phyloP scores from a whole-genome alignment of 1,140 invertebrate genomes.

The Drosophila suzukii region DNA sequence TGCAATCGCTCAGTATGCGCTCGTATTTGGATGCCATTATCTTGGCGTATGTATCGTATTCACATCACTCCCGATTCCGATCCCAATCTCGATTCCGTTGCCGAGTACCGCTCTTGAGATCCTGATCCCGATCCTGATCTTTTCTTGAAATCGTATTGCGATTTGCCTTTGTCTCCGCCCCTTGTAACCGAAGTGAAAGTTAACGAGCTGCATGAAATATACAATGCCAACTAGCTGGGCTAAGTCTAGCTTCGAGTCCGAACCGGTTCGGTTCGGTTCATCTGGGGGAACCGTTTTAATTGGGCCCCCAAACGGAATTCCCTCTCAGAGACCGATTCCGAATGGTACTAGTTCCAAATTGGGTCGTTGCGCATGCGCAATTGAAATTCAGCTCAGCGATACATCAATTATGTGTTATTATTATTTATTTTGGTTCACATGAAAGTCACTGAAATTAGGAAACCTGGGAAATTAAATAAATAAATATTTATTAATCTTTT shows the following conservation, averaged over 20 bases:
- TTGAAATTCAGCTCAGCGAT: not conserved
- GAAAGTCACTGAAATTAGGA: not conserved
- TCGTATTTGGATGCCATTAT: constrained; percentile 87
- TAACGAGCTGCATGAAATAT: constrained; percentile 57
- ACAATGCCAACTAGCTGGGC: constrained; percentile 51
- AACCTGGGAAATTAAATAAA: not conserved
- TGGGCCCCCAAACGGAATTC: constrained; percentile 12
- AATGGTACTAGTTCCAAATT: constrained; percentile 27
- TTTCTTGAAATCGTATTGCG: constrained; percentile 3
- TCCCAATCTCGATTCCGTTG: not conserved
- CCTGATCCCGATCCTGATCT: too few relatives aligned
- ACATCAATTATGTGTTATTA: not conserved
- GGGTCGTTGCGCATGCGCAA: constrained; percentile 12
- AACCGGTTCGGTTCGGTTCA: constrained; percentile 24
- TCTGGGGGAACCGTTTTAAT: constrained; percentile 19
- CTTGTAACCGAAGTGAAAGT: constrained; percentile 69
- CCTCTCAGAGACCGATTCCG: constrained; percentile 1
- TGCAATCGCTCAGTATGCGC: constrained; percentile 91
- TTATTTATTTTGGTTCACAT: not conserved
- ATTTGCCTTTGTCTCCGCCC: constrained; percentile 16
- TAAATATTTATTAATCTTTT: too few relatives aligned
- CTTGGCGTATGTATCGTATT: constrained; percentile 6
- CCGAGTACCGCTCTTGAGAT: too few relatives aligned
- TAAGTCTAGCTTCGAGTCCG: constrained; percentile 22
- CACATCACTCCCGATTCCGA: constrained; percentile 34